A percentile compares a stretch with the other conserved stretches of the same genome.
Evolutionary conservation across 2,888 invertebrate genomes (phyloP).

Genomic region (Chrysolina haemoptera): DNA sequence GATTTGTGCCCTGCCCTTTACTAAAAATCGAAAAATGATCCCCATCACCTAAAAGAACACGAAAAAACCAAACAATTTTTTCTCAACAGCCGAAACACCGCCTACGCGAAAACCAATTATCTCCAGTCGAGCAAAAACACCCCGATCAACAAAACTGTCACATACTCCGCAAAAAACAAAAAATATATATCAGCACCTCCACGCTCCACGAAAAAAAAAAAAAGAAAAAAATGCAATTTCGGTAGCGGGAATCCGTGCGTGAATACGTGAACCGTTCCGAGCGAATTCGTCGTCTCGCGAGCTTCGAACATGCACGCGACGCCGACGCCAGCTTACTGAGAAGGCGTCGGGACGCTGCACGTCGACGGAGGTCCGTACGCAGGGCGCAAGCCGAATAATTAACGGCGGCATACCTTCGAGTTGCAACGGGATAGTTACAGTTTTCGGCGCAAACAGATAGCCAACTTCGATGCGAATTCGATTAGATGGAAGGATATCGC

Average conservation of each 20-base stretch:
- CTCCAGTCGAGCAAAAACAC: neutral
- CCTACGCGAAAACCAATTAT: constrained; percentile 1
- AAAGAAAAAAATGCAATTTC: neutral
- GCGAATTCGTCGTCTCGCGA: neutral
- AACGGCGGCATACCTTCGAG: constrained; percentile 14
- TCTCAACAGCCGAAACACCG: neutral
- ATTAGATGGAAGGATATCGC: neutral
- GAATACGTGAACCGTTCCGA: neutral
- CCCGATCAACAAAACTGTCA: constrained; percentile 2
- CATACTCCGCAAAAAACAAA: neutral
- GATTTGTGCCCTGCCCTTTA: too few relatives aligned
- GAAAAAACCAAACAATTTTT: neutral
- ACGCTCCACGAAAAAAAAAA: neutral
- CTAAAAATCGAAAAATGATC: neutral
- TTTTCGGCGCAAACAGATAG: neutral
- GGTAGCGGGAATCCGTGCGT: neutral
- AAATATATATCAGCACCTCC: neutral
- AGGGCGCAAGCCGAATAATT: constrained; percentile 27
- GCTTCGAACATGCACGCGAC: constrained; percentile 24
- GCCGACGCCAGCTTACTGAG: constrained; percentile 29
- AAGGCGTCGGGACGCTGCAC: constrained; percentile 31
- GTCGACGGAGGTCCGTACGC: constrained; percentile 14
- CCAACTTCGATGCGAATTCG: neutral
- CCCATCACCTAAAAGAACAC: neutral
- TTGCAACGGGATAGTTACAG: neutral